Base-by-base conservation (phyloP, 2,888 invertebrate genomes). In the Miltochrista miniata region DNA sequence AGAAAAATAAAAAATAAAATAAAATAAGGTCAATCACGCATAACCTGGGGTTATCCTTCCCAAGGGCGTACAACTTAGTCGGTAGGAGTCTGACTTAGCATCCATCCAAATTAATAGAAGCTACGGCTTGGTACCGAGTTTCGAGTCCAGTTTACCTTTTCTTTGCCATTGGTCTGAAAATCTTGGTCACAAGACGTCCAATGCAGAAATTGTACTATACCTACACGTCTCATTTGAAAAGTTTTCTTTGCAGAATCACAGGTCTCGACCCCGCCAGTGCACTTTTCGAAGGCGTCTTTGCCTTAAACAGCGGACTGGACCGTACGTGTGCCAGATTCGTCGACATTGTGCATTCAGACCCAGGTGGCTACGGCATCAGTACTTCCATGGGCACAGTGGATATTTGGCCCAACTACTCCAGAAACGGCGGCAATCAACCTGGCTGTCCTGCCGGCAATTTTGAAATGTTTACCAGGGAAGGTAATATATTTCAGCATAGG, bases 321-420 rank as follows among this genome's bases (percentile, higher is more conserved):
- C 83, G 89, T 11, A 85, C 85, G 0, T 93, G 93, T 68, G 94
- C 93, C 0, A 83, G 81, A 45, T 93, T 93, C 55, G 94, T 94
- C 39, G 93, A 95, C 79, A 93, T 95, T 31, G 93, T 95, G 44
- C 95, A 95, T 74, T 94, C 94, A 3, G 94, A 95, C 74, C 92
- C 93, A 9, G 93, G 93, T 58, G 81, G 91, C 15, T 93, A 93
- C 69, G 94, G 94, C 1, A 90, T 89, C 15, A 91, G 87, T 15
- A 64, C 72, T 0, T 77, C 91, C 3, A 77, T 85, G 0, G 94
- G 93, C 0, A 92, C 92, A 0, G 93, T 87, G 0, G 93, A 94
- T 59, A 88, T 94, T 67, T 94, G 93, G 94, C 93, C 93, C 8
- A 94, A 94, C 69, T 89, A 87, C 52, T 88, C 87, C 0, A 83